Evolutionary conservation across 1,140 invertebrate genomes (phyloP).

Genomic region (Conus betulinus): DNA sequence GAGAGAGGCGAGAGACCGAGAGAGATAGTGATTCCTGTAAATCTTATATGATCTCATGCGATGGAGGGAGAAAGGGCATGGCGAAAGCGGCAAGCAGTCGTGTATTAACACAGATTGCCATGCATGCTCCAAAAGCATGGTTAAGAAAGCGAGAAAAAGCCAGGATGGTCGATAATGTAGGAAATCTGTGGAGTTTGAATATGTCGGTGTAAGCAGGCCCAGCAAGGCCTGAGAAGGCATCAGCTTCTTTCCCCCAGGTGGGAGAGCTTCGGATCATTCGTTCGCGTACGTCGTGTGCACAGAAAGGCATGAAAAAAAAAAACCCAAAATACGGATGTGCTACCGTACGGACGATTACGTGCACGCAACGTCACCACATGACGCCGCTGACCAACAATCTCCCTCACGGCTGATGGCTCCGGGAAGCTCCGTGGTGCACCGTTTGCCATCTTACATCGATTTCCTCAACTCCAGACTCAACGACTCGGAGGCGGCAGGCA

Average conservation of each 20-base stretch:
- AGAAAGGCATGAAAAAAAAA: no score
- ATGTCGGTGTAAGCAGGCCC: background rate
- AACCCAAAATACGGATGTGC: conserved; percentile 25
- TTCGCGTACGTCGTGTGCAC: conserved; percentile 19
- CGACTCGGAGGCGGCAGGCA: conserved; percentile 45
- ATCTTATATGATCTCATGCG: no score
- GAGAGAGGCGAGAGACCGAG: no score
- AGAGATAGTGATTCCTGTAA: no score
- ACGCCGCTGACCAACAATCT: conserved; percentile 57
- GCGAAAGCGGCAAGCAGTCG: no score
- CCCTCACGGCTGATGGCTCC: conserved; percentile 41
- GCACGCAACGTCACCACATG: conserved; percentile 56
- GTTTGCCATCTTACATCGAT: conserved; percentile 54
- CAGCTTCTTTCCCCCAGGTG: conserved; percentile 32
- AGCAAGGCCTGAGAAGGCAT: no score
- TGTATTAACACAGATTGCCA: no score
- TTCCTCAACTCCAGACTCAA: conserved; percentile 53
- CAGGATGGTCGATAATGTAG: no score
- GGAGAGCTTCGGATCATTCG: conserved; percentile 35
- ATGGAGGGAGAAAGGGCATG: no score
- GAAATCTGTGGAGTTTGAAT: background rate
- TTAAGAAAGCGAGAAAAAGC: no score
- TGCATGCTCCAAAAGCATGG: no score
- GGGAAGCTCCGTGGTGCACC: conserved; percentile 32
- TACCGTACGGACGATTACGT: background rate